Conservation (phyloP, 2,113 vertebrate genomes). For the Ceratotherium simum region DNA sequence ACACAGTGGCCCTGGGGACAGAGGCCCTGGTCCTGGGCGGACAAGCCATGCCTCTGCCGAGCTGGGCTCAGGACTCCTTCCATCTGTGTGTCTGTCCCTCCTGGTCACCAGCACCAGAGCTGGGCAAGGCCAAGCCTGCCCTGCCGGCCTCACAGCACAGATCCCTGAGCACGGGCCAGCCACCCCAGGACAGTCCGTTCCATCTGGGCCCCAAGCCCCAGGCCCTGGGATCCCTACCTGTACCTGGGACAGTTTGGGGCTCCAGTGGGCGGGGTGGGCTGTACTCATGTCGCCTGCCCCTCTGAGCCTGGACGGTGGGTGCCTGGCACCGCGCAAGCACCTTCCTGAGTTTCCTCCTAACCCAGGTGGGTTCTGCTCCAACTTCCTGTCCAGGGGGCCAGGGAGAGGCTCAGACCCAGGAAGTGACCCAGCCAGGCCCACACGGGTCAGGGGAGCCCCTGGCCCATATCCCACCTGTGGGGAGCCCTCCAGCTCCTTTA, state of each 20-base stretch:
- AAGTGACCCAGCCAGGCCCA: too few species aligned
- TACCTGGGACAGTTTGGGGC: too few species aligned
- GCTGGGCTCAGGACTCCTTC: not conserved
- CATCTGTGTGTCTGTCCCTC: not conserved
- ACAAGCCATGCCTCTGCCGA: not conserved
- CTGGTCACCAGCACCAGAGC: too few species aligned
- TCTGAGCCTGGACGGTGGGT: not conserved
- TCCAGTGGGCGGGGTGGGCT: too few species aligned
- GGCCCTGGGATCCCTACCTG: not conserved
- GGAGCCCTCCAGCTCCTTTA: too few species aligned
- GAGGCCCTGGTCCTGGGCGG: not conserved
- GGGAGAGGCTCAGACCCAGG: too few species aligned
- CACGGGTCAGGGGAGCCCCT: too few species aligned
- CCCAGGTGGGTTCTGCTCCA: not conserved
- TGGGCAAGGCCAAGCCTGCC: not conserved
- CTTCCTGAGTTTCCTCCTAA: not conserved
- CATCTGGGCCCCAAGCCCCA: not conserved
- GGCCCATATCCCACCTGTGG: too few species aligned
- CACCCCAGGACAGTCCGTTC: not conserved
- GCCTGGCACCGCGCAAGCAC: not conserved
- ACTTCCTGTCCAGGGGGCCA: too few species aligned
- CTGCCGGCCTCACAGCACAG: not conserved
- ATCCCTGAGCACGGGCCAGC: not conserved
- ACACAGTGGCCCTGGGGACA: not conserved
- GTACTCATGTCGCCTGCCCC: not conserved